A percentile compares a stretch with the other conserved stretches of the same genome.
phyloP scores from a whole-genome alignment of 1,140 invertebrate genomes.

The Bombus huntii region DNA sequence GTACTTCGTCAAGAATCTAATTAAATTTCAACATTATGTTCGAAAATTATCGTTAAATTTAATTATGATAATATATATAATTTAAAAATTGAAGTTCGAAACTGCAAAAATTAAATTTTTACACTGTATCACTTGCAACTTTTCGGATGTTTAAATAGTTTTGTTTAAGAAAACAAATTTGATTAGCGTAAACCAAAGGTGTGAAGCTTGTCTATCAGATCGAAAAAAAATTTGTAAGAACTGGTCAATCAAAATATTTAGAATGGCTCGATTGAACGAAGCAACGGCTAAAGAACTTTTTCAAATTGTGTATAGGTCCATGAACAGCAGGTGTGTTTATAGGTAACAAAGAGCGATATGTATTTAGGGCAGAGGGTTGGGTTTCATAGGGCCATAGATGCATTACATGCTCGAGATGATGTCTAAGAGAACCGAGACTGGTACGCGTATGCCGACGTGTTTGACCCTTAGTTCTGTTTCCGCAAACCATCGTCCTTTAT shows the following conservation, averaged over 20 bases:
- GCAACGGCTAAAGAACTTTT: constrained; percentile 36
- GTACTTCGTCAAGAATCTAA: neutral
- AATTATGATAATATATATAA: neutral
- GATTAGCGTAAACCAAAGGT: neutral
- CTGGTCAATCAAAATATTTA: constrained; percentile 58
- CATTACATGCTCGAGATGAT: constrained; percentile 71
- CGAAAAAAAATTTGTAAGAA: neutral
- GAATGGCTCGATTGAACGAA: constrained; percentile 41
- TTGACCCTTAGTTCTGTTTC: constrained; percentile 49
- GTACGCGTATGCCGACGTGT: constrained; percentile 9
- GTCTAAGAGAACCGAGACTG: constrained; percentile 57
- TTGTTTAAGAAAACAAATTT: neutral
- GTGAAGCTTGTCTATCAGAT: neutral
- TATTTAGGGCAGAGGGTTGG: constrained; percentile 33
- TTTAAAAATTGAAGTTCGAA: neutral
- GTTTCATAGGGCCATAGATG: constrained; percentile 50
- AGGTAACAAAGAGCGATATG: constrained; percentile 16
- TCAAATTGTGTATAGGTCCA: constrained; percentile 56
- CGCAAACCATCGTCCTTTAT: constrained; percentile 49
- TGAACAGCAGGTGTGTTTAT: constrained; percentile 42
- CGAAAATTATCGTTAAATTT: neutral
- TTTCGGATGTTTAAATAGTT: too few relatives aligned
- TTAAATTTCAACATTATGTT: neutral
- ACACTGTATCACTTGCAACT: neutral
- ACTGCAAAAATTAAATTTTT: neutral